Conservation (phyloP, 1,140 invertebrate genomes). For the Delia radicum region DNA sequence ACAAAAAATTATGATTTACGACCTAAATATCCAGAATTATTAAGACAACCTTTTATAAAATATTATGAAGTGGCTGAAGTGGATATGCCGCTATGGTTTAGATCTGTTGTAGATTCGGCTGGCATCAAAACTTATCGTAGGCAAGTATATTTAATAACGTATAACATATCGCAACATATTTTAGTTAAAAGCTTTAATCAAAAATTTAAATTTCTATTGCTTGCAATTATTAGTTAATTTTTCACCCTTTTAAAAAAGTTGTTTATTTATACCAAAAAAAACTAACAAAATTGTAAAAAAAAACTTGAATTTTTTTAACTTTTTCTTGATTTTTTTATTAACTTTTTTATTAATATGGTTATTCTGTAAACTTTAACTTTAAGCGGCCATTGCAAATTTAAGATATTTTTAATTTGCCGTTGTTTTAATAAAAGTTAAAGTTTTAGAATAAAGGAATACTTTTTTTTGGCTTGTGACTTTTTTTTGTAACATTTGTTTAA, state of each 20-base stretch:
- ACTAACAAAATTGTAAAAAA: not conserved
- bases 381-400: no score
- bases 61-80: slow-evolving; percentile 72
- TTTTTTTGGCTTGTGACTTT: slow-evolving; percentile 11
- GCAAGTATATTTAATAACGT: slow-evolving; percentile 35
- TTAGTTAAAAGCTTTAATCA: no score
- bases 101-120: slow-evolving; percentile 55
- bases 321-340: not conserved
- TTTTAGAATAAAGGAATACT: not conserved
- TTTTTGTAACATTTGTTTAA: slow-evolving; percentile 7
- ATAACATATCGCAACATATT: no score
- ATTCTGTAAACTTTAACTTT: not conserved
- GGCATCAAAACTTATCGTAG: slow-evolving; percentile 45
- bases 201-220: no score
- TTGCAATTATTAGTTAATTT: no score
- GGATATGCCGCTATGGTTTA: slow-evolving; percentile 78
- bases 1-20: slow-evolving; percentile 90
- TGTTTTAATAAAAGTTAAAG: not conserved
- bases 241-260: not conserved
- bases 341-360: not conserved
- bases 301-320: not conserved
- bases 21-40: slow-evolving; percentile 91
- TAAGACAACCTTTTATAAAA: slow-evolving; percentile 87
- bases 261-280: not conserved
- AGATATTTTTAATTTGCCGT: not conserved